A percentile compares a stretch with the other conserved stretches of the same genome.
Conservation (phyloP, 1,140 invertebrate species). For the Drosophila auraria region DNA sequence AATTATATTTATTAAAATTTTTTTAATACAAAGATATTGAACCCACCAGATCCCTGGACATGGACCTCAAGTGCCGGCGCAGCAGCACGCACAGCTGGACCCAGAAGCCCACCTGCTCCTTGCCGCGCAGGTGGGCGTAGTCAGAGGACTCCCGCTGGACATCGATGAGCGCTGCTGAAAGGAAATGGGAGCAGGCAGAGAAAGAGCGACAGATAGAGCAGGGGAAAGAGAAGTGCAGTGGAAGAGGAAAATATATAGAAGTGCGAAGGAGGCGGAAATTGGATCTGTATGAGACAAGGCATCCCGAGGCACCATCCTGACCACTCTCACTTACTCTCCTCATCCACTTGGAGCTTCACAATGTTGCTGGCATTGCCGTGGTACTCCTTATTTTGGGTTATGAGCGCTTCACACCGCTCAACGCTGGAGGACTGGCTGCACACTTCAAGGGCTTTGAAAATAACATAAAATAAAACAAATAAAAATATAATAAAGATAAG, state of each 20-base stretch:
- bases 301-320: conserved; percentile 16
- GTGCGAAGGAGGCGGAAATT: neutral
- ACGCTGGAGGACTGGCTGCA: conserved; percentile 64
- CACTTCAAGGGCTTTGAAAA: conserved; percentile 66
- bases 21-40: too few relatives aligned
- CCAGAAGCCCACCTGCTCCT: conserved; percentile 66
- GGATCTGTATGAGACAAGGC: conserved; percentile 10
- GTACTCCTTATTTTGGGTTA: conserved; percentile 57
- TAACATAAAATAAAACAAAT: neutral
- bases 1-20: neutral
- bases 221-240: conserved; percentile 15
- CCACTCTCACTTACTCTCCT: conserved; percentile 67
- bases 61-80: conserved; percentile 53
- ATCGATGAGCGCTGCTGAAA: conserved; percentile 68
- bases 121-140: conserved; percentile 42
- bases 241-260: conserved; percentile 5
- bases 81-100: conserved; percentile 65
- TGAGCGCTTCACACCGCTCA: conserved; percentile 55
- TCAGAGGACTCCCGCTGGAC: conserved; percentile 14
- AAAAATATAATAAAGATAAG: neutral
- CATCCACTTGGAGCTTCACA: conserved; percentile 40
- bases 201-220: conserved; percentile 65
- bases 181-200: conserved; percentile 35
- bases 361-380: conserved; percentile 22
- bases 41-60: conserved; percentile 68